Percentiles rank a stretch among this genome's conserved stretches.
phyloP scores from a whole-genome alignment of 2,113 vertebrate genomes.

The Riparia riparia region DNA sequence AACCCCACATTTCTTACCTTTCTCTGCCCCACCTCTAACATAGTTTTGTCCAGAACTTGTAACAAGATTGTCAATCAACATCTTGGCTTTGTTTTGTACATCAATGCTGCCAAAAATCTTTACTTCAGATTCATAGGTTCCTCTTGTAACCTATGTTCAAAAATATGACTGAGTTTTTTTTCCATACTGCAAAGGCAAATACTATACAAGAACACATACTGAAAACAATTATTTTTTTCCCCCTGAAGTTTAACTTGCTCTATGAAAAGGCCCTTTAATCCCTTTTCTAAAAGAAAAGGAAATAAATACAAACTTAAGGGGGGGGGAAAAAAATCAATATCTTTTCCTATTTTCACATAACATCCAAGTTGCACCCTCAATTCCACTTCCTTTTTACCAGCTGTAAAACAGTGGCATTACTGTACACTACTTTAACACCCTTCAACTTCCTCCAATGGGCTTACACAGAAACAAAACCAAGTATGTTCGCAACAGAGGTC shows the following conservation, averaged over 20 bases:
- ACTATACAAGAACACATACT: neutral
- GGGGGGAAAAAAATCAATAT: neutral
- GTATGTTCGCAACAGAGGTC: rapidly evolving
- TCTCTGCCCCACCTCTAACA: constrained; percentile 10
- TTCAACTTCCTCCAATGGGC: neutral
- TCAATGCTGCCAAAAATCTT: constrained; percentile 82
- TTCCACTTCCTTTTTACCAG: neutral
- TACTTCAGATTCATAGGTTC: constrained; percentile 80
- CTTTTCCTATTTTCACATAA: neutral
- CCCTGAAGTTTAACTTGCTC: neutral
- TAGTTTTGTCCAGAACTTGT: constrained; percentile 41
- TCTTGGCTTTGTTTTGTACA: constrained; percentile 87
- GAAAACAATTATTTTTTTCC: neutral
- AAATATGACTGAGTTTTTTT: neutral
- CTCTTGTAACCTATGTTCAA: constrained; percentile 83
- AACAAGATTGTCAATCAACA: constrained; percentile 84
- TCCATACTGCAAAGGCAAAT: neutral
- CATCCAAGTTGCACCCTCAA: neutral
- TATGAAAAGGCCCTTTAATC: neutral
- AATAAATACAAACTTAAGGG: neutral
- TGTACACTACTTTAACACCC: neutral
- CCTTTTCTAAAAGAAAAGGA: neutral
- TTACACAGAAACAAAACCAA: neutral
- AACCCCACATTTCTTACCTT: constrained; percentile 61
- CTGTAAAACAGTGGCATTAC: neutral